Base-by-base conservation (phyloP, 1,140 invertebrate species). In the Drosophila tani region DNA sequence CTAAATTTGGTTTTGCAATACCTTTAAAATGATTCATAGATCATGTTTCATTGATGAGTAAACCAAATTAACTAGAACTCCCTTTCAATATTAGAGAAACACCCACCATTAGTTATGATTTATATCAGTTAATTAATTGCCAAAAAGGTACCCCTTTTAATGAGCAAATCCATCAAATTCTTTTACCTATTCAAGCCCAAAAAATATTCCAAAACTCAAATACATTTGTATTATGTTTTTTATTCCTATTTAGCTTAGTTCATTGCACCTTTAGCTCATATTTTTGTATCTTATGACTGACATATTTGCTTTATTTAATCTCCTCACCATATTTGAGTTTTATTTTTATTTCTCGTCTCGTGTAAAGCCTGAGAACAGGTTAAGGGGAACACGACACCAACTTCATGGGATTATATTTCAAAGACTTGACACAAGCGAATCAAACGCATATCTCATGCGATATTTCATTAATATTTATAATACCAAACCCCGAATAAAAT, bases 391-490 rank as follows among this genome's bases (percentile, higher is more conserved):
- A 38, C 29, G 46, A 73, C 35, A 15, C 53, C 67, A 73, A 59
- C 53, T 50, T 27, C 29, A 60, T 50, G 19, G 68, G 67, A 51
- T 73, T 73, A 50, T 73, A 50, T 59, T 60, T 73, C 55, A 73
- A 73, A 73, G 53, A 73, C 53, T 59, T 46, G 55, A 71, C 67
- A 73, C 38, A 73, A 73, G 53, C 58, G 21, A 73, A 73, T 73
- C 67, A 73, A 73, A 32, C 21, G 12, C 68, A 71, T 43, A 58
- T 43, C 63, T 19, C 45, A 60, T 29, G 67, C 29, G 38, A 60
- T 73, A 60, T 43, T 73, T 73, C 69, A 73, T 73, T 73, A 73
- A 73, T 73, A 73, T 73, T 73, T 73, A 73, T 73, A 73, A 73
- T 60, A 38, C 67, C 53, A 32, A 73, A 45, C 27, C 6, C n/a